These are phyloP conservation scores for Toxotes jaculatrix DNA, from an alignment of 2,113 vertebrate species.

Conservation along the genomic window DNA sequence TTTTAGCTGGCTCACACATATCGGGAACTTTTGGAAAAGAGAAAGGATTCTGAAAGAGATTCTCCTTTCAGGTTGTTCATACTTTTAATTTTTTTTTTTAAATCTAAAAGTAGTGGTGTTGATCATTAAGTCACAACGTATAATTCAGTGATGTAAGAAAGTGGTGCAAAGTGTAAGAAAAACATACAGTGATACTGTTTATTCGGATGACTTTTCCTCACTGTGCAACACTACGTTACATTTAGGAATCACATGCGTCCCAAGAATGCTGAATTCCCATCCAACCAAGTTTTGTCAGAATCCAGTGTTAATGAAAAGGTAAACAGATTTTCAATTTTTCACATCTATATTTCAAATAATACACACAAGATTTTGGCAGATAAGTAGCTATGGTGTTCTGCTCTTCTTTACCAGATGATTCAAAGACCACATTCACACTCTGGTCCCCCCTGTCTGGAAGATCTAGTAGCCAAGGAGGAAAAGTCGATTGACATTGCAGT, in stretches of 20 bases:
- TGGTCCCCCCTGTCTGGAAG: constrained; percentile 56
- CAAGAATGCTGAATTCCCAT: constrained; percentile 68
- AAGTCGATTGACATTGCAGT: constrained; percentile 24
- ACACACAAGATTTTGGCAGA: not conserved
- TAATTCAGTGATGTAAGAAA: constrained; percentile 3
- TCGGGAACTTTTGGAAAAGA: constrained; percentile 82
- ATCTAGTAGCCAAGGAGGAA: constrained; percentile 43
- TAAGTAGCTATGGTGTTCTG: not conserved
- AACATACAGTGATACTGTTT: not conserved
- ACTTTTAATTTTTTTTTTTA: not conserved
- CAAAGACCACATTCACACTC: constrained; percentile 63
- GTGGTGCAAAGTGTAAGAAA: not conserved
- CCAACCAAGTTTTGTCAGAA: constrained; percentile 46
- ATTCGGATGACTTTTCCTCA: not conserved
- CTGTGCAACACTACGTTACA: not conserved
- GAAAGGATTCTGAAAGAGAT: constrained; percentile 81
- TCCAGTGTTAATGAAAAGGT: constrained; percentile 69
- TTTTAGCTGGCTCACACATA: constrained; percentile 78
- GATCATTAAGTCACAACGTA: no score
- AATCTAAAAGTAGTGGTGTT: not conserved
- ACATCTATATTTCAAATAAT: not conserved
- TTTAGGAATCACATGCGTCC: constrained; percentile 72
- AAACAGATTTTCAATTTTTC: constrained; percentile 12
- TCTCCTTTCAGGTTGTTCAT: constrained; percentile 78
- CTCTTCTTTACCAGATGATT: constrained; percentile 46